A percentile compares a stretch with the other conserved stretches of the same genome.
These are phyloP conservation scores for Scyliorhinus canicula DNA, from an alignment of 2,797 vertebrate species.

Conservation along the genomic window DNA sequence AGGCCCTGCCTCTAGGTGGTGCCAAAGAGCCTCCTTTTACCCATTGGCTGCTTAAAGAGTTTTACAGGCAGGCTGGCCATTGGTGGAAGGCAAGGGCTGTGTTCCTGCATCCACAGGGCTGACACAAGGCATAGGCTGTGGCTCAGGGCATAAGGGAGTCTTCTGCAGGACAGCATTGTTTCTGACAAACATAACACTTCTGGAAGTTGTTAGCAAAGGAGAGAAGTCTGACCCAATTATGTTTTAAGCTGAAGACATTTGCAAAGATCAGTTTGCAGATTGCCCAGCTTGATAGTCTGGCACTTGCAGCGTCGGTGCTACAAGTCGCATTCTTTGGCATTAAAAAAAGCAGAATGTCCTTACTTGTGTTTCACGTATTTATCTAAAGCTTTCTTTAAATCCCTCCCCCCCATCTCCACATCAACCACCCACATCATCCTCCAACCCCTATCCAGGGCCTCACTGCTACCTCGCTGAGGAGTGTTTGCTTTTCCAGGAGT, in stretches of 20 bases:
- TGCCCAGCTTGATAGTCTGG: not conserved
- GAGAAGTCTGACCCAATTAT: not conserved
- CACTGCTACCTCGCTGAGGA: not conserved
- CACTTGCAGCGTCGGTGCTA: not conserved
- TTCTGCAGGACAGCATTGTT: not conserved
- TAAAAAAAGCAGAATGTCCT: not conserved
- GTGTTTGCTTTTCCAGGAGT: not conserved
- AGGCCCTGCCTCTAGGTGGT: not conserved
- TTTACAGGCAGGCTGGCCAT: not conserved
- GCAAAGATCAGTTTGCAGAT: not conserved
- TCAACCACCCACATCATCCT: not conserved
- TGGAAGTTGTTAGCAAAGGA: not conserved
- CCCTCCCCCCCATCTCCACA: too few species aligned
- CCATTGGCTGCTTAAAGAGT: not conserved
- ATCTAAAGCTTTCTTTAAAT: not conserved
- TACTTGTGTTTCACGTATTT: not conserved
- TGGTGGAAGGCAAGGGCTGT: not conserved
- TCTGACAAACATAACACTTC: not conserved
- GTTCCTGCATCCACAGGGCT: not conserved
- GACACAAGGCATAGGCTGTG: not conserved
- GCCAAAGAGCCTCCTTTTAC: conserved; percentile 12
- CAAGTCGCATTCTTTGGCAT: not conserved
- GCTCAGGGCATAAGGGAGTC: not conserved
- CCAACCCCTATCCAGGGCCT: too few species aligned
- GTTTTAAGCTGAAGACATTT: not conserved